These are phyloP conservation scores for Podabrus alpinus DNA, from an alignment of 2,888 invertebrate species.

Conservation along the genomic window DNA sequence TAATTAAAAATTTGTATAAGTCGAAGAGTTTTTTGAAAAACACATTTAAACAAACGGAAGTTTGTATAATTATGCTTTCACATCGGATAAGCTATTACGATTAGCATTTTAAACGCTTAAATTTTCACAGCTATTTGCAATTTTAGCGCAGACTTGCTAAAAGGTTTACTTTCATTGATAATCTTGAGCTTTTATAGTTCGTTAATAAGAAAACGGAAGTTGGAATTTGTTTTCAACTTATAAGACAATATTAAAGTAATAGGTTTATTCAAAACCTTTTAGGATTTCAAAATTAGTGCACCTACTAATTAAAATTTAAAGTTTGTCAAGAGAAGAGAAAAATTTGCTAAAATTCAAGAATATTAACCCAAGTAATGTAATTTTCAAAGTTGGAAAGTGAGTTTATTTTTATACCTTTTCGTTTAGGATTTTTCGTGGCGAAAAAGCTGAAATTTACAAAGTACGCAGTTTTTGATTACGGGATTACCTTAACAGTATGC, in stretches of 20 bases:
- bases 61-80: conserved; percentile 21
- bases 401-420: neutral
- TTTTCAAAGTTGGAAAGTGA: neutral
- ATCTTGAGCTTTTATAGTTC: neutral
- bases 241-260: neutral
- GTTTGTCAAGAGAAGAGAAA: neutral
- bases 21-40: conserved; percentile 17
- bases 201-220: neutral
- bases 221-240: neutral
- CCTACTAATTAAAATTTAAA: neutral
- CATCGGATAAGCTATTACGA: conserved; percentile 17
- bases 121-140: conserved; percentile 4
- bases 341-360: neutral
- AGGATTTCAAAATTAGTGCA: neutral
- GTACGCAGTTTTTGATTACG: neutral
- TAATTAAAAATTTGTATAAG: neutral
- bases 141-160: neutral
- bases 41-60: conserved; percentile 24
- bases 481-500: neutral
- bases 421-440: neutral
- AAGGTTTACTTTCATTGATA: neutral
- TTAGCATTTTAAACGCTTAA: conserved; percentile 14
- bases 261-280: neutral
- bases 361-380: neutral
- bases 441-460: neutral